A percentile compares a stretch with the other conserved stretches of the same genome.
These are phyloP conservation scores for Macrophya annulata DNA, from an alignment of 2,888 invertebrate genomes.

Conservation along the genomic window DNA sequence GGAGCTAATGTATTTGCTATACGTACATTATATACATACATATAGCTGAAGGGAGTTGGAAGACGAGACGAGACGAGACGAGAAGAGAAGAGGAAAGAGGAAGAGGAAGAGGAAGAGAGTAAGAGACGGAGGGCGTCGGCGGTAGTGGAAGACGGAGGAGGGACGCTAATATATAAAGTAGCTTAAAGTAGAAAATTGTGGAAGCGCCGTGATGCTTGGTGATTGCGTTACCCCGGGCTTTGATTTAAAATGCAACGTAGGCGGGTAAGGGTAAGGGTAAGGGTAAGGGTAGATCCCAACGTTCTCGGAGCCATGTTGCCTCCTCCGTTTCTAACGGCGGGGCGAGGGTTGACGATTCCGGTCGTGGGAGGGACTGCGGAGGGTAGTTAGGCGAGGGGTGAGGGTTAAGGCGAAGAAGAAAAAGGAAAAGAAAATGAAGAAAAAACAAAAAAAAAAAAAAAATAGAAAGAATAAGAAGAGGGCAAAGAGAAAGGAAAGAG, in stretches of 20 bases:
- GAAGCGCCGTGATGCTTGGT: constrained; percentile 80
- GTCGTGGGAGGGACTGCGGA: constrained; percentile 63
- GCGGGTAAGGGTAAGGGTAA: constrained; percentile 65
- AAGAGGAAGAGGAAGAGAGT: constrained; percentile 47
- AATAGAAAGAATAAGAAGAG: constrained; percentile 50
- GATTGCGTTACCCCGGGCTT: constrained; percentile 80
- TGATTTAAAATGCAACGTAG: constrained; percentile 80
- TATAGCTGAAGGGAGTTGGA: constrained; percentile 30
- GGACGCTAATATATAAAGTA: constrained; percentile 79
- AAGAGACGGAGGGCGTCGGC: constrained; percentile 52
- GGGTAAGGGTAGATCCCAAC: constrained; percentile 54
- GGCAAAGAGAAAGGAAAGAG: background rate
- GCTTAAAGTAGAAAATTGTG: constrained; percentile 80
- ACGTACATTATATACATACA: constrained; percentile 8
- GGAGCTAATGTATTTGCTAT: constrained; percentile 58
- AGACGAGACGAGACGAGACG: constrained; percentile 56
- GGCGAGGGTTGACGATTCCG: constrained; percentile 61
- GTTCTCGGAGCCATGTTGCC: constrained; percentile 50
- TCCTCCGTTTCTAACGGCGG: constrained; percentile 57
- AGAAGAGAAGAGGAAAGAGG: constrained; percentile 46
- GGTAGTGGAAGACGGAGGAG: constrained; percentile 60
- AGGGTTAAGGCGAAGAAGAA: constrained; percentile 59
- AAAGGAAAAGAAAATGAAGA: constrained; percentile 54
- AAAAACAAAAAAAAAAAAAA: constrained; percentile 56
- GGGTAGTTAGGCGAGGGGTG: constrained; percentile 61